Base-by-base conservation (phyloP, 2,113 vertebrate genomes). In the Edolisoma coerulescens region DNA sequence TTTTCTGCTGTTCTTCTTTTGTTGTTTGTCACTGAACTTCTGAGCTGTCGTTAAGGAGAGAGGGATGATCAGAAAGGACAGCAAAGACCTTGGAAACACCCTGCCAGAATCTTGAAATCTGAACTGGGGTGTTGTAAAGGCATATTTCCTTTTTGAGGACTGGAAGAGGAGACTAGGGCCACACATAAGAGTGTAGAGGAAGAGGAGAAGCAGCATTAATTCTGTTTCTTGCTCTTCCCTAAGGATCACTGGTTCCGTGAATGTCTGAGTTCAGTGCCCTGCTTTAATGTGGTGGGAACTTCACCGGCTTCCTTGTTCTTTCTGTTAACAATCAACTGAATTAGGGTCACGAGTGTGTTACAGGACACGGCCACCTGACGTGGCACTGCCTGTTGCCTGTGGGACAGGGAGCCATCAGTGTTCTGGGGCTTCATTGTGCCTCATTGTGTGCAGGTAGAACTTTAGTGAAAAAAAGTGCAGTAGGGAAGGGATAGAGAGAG, bases 21-120 rank as follows among this genome's bases (percentile, higher is more conserved):
- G 37, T 57, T 81, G 52, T 71, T 93, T 69, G 80, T 49, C 68
- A 44, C 44, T 77, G 64, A 67, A 71, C 23, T 89, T 65, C 35
- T 39, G 35, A 88, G 37, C 41, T 77, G 41, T 80, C 71, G 47
- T 32, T 87, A 81, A 52, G 64, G 57, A 56, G 60, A 32, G 47
- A 35, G 35, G 28, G n/a, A 2, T 64, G 68, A n/a, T 82, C 42
- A 64, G 70, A 75, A 89, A 75, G 60, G 84, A 50, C 42, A 78
- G 69, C 81, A 81, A 61, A 94, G 84, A 64, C 65, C 56, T 89
- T 81, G 64, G 73, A 60, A 94, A 54, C 21, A 11, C 60, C 61
- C 30, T 87, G 65, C 74, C 41, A 41, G 52, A 56, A 47, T 44
- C 9, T 82, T 82, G 69, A 87, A 82, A 74, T 75, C 53, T 52